Base-by-base conservation (phyloP, 2,113 vertebrate genomes). In the Pomatorhinus ruficollis region DNA sequence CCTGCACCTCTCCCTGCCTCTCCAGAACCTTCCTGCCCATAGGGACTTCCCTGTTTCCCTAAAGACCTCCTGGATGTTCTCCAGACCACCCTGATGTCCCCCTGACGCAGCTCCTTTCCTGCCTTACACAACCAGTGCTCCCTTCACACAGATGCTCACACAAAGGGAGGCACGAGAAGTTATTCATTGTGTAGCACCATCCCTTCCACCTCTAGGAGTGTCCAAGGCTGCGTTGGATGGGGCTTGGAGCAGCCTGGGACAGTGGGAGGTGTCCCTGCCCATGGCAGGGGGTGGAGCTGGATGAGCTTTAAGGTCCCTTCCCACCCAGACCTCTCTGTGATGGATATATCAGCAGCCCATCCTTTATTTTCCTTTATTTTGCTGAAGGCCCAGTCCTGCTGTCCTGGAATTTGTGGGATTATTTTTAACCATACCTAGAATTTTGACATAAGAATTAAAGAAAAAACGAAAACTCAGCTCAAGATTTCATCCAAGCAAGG, bases 61-160 rank as follows among this genome's bases (percentile, higher is more conserved):
- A 0, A 35, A 61, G 59, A 84, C 4, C 42, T 77, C 39, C 0
- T 3, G 65, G 64, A 16, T 18, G 1, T 78, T 74, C 59, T 66
- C 39, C 49, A 86, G 80, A 14, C n/a, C 37, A 9, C 31, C 16
- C n/a, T 40, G 5, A 9, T 1, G 24, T 50, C 15, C 33, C 64
- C 40, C 57, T 39, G 60, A 61, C 50, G 21, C 49, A 24, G 30
- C 33, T 81, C 33, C 2, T 1, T 37, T 45, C 85, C 89, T 60
- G 39, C 60, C 23, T 47, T 19, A 11, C 60, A 13, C 63, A 54
- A 0, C n/a, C 61, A 71, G 2, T 0, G 0, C 22, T 49, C 33
- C 3, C 40, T 45, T 56, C 57, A 15, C 44, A 24, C 25, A 20
- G 37, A 2, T 15, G 59, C 16, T 33, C 22, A 7, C 50, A 15